These are phyloP conservation scores for Catocala sponsa DNA, from an alignment of 2,888 invertebrate genomes.

Conservation along the genomic window DNA sequence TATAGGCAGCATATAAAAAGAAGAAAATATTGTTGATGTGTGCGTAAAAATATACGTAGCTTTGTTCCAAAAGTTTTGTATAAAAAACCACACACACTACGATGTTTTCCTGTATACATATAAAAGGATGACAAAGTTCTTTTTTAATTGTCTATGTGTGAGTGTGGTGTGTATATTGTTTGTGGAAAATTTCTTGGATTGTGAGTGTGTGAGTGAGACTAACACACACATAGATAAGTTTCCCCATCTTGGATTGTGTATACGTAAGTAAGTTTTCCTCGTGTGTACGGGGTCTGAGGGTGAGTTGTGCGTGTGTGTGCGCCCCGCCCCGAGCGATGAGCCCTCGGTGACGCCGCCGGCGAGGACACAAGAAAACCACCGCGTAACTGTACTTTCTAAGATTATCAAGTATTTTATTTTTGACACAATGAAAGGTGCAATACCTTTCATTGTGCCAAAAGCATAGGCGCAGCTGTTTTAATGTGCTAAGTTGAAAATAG, in stretches of 20 bases:
- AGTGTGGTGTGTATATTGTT: slow-evolving; percentile 4
- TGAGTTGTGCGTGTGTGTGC: slow-evolving; percentile 58
- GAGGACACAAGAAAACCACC: slow-evolving; percentile 42
- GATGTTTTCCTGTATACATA: background rate
- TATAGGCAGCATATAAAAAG: too few relatives aligned
- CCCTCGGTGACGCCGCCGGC: slow-evolving; percentile 73
- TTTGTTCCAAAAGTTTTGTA: background rate
- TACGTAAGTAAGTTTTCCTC: slow-evolving; percentile 42
- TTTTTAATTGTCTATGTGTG: background rate
- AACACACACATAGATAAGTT: slow-evolving; percentile 22
- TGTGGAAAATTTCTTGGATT: slow-evolving; percentile 10
- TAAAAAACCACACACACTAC: background rate
- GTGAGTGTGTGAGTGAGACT: slow-evolving; percentile 9
- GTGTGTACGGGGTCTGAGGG: slow-evolving; percentile 35
- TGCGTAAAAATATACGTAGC: too few relatives aligned
- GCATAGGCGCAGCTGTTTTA: background rate
- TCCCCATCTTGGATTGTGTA: slow-evolving; percentile 16
- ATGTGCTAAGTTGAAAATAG: too few relatives aligned
- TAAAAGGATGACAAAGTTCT: background rate
- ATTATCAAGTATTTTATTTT: background rate
- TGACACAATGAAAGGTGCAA: background rate
- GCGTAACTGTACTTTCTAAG: slow-evolving; percentile 56
- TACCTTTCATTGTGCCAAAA: too few relatives aligned
- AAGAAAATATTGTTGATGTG: too few relatives aligned
- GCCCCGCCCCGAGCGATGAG: slow-evolving; percentile 78